A percentile compares a stretch with the other conserved stretches of the same genome.
phyloP scores from a whole-genome alignment of 2,797 vertebrate genomes.

The Dendrocincla fuliginosa region DNA sequence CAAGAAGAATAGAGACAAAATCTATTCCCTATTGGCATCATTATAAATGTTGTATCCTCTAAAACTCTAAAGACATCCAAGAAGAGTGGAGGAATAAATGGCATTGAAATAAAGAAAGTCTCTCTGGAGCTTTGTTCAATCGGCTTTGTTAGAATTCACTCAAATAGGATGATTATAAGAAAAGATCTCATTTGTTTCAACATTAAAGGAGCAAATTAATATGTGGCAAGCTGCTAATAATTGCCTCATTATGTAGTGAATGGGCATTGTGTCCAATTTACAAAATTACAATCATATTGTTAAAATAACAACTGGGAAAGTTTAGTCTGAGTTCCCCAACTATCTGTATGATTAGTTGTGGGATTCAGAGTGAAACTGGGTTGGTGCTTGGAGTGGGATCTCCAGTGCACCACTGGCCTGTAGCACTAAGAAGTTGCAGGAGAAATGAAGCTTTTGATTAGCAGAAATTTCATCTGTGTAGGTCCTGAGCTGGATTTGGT shows the following conservation, averaged over 20 bases:
- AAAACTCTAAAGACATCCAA: slow-evolving; percentile 69
- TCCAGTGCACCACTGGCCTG: accelerated
- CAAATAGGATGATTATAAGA: slow-evolving; percentile 79
- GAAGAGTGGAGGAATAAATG: slow-evolving; percentile 68
- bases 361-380: background rate
- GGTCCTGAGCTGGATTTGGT: background rate
- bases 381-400: background rate
- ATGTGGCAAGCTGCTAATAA: slow-evolving; percentile 71
- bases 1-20: slow-evolving; percentile 72
- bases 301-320: slow-evolving; percentile 50
- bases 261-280: slow-evolving; percentile 62
- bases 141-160: slow-evolving; percentile 73
- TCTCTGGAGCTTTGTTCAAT: slow-evolving; percentile 73
- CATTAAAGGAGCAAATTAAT: slow-evolving; percentile 79
- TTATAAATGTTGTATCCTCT: slow-evolving; percentile 75
- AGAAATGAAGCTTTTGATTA: background rate
- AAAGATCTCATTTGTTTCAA: slow-evolving; percentile 76
- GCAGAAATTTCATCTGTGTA: background rate
- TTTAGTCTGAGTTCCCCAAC: slow-evolving; percentile 48
- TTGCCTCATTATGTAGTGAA: slow-evolving; percentile 72
- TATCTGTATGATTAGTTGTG: slow-evolving; percentile 14
- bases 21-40: slow-evolving; percentile 75
- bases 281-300: slow-evolving; percentile 59
- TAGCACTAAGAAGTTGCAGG: background rate
- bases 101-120: slow-evolving; percentile 65